Percentiles rank a stretch among this genome's conserved stretches.
Conservation (phyloP, 2,888 invertebrate genomes). For the Metacarcinus magister region DNA sequence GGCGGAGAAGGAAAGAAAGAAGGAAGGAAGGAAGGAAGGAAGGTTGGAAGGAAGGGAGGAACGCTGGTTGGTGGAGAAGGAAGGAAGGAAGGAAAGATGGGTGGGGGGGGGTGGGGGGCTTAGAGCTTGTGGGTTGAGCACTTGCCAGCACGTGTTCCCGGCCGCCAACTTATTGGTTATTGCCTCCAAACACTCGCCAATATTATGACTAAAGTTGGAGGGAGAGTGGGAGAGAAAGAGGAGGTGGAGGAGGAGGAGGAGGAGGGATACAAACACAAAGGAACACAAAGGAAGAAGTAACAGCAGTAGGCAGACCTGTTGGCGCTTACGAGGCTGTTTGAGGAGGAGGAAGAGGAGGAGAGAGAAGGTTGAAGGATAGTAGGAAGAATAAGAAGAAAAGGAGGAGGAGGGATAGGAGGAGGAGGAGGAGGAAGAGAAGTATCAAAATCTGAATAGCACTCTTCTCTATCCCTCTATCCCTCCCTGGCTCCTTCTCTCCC, state of each 20-base stretch:
- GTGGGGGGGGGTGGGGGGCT: neutral
- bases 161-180: conserved; percentile 34
- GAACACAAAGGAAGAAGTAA: too few species aligned
- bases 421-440: neutral
- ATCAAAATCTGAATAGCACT: neutral
- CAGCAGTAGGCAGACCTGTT: neutral
- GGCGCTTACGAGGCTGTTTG: neutral
- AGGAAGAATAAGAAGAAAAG: neutral
- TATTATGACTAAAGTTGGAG: conserved; percentile 16
- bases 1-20: neutral
- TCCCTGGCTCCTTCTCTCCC: neutral
- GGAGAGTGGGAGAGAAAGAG: neutral
- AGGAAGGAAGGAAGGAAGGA: neutral
- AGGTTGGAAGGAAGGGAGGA: neutral
- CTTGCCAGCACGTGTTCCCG: conserved; percentile 27
- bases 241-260: neutral
- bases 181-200: conserved; percentile 39
- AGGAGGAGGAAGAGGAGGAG: conserved; percentile 19
- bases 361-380: neutral
- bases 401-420: neutral
- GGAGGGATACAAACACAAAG: too few species aligned
- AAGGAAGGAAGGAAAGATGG: neutral
- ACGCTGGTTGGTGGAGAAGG: neutral
- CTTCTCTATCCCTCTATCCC: neutral
- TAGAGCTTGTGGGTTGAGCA: neutral